Percentiles rank a stretch among this genome's conserved stretches.
These are phyloP conservation scores for Naja naja DNA, from an alignment of 2,113 vertebrate genomes.

Conservation along the genomic window DNA sequence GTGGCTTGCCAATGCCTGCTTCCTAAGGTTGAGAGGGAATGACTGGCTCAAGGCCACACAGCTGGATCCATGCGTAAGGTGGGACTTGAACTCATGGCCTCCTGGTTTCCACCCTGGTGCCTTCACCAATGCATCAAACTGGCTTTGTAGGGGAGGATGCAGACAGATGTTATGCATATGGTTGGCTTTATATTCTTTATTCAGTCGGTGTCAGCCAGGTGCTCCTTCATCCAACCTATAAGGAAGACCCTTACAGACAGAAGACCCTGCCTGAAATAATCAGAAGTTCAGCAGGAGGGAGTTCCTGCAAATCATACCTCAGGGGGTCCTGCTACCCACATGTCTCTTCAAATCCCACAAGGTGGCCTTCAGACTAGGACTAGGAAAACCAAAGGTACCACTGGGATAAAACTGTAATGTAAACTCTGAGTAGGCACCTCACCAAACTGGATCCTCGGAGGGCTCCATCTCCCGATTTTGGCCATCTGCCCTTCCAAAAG, in stretches of 20 bases:
- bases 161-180: constrained; percentile 49
- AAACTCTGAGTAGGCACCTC: not conserved
- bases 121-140: not conserved
- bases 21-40: not conserved
- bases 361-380: not conserved
- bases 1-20: not conserved
- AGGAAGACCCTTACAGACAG: not conserved
- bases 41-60: not conserved
- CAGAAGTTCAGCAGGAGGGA: not conserved
- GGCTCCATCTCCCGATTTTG: not conserved
- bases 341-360: not conserved
- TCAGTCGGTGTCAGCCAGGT: not conserved
- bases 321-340: not conserved
- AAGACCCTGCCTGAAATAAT: not conserved
- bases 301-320: not conserved
- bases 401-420: not conserved
- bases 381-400: not conserved
- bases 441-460: not conserved
- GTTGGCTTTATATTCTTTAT: constrained; percentile 26
- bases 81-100: not conserved
- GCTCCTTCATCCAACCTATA: not conserved
- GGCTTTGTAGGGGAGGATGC: constrained; percentile 35
- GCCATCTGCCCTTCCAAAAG: not conserved
- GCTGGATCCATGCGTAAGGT: not conserved
- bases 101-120: not conserved